phyloP scores from a whole-genome alignment of 2,113 vertebrate genomes.

The Callaeas wilsoni region DNA sequence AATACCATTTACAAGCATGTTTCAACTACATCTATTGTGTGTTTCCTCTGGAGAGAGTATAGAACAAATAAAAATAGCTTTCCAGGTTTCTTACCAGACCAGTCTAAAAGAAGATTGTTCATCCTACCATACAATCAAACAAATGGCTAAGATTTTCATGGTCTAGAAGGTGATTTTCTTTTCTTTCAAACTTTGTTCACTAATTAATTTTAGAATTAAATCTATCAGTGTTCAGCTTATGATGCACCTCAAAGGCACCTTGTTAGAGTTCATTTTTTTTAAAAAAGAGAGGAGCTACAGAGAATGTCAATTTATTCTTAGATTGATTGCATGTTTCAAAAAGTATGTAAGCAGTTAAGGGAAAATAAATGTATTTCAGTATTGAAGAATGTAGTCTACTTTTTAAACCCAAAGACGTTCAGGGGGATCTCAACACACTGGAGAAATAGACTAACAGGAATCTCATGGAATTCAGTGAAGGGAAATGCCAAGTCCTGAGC shows the following conservation, averaged over 20 bases:
- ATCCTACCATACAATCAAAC: neutral
- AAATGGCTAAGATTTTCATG: neutral
- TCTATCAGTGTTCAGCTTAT: neutral
- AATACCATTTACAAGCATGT: neutral
- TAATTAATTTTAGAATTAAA: constrained; percentile 45
- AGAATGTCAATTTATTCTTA: neutral
- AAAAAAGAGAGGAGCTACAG: neutral
- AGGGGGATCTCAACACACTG: neutral
- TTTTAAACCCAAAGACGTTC: neutral
- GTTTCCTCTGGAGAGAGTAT: neutral
- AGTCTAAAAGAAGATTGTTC: neutral
- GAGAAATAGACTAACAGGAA: neutral
- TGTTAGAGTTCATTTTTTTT: neutral
- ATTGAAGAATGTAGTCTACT: neutral
- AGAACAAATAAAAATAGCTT: neutral
- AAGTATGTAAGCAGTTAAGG: neutral
- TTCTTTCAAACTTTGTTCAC: neutral
- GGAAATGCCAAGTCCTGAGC: neutral
- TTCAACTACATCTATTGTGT: neutral
- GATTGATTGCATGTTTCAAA: neutral
- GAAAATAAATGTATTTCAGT: neutral
- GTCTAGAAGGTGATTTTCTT: neutral
- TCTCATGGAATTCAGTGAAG: neutral
- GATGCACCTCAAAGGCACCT: neutral
- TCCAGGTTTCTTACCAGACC: neutral